Base-by-base conservation (phyloP, 2,888 invertebrate species). In the Muschampia plurimacula region DNA sequence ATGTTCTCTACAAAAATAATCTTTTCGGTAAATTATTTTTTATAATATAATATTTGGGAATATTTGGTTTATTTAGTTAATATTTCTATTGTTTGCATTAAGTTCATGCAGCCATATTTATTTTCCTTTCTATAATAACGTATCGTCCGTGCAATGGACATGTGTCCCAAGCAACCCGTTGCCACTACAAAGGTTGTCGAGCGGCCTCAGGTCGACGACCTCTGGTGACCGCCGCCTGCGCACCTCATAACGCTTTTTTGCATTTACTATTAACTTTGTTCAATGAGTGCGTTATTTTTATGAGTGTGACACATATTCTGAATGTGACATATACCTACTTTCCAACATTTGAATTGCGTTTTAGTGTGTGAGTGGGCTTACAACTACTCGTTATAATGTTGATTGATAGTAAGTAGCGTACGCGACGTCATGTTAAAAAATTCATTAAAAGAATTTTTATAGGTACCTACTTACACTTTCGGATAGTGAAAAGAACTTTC, bases 161-260 rank as follows among this genome's bases (percentile, higher is more conserved):
- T 82, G 84, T 85, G 84, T 22, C 81, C 15, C 73, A 74, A 65
- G 57, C 81, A 86, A 87, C 86, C 84, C 88, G 89, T 84, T 84
- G 86, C 52, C 8, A 52, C 86, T 81, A 86, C 88, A 89, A 88
- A 92, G 91, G 92, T 91, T 90, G 90, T 85, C 84, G 85, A 84
- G 88, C 87, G 86, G 86, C 83, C 85, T 74, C 83, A 79, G 91
- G 90, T 86, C 90, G 77, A 77, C 78, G 90, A 91, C 90, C 90
- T 83, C 82, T 78, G 77, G 84, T 90, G 92, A 91, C 91, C 92
- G 90, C 80, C 90, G 92, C 89, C 82, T 77, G 91, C 92, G 90
- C 92, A 89, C 81, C 86, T 84, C 84, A 52, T 15, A 78, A 80
- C 83, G 86, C 89, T 87, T 80, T 77, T 79, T 81, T 76, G 76